phyloP scores from a whole-genome alignment of 1,140 invertebrate species.

The Bombus ignitus region DNA sequence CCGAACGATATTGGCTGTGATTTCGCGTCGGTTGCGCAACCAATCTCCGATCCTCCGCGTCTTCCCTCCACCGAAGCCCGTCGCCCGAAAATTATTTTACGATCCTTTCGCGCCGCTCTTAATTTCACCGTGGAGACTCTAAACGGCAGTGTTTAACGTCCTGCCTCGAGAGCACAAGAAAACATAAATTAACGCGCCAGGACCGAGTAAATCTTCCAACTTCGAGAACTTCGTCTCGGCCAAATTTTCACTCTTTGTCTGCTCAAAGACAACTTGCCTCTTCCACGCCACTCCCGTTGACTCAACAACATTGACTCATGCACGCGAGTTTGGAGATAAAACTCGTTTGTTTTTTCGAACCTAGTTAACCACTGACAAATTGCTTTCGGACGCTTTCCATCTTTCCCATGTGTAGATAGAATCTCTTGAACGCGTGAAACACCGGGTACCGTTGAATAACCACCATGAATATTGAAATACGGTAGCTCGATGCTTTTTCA shows the following conservation, averaged over 20 bases:
- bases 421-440: neutral
- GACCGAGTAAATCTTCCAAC: conserved; percentile 12
- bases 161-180: neutral
- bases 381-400: neutral
- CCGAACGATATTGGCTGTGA: neutral
- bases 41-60: neutral
- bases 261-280: too few relatives aligned
- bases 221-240: neutral
- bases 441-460: too few relatives aligned
- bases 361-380: neutral
- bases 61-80: neutral
- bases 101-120: conserved; percentile 35
- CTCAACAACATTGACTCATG: neutral
- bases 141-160: conserved; percentile 2
- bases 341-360: too few relatives aligned
- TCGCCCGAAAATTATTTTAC: conserved; percentile 34
- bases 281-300: too few relatives aligned
- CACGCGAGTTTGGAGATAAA: neutral
- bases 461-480: too few relatives aligned
- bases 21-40: conserved; percentile 20
- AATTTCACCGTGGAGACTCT: conserved; percentile 8
- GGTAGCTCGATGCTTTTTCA: too few relatives aligned
- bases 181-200: conserved; percentile 19
- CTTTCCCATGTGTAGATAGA: neutral
- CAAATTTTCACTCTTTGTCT: neutral